These are phyloP conservation scores for Ceratothoa steindachneri DNA, from an alignment of 2,888 invertebrate genomes.

Conservation along the genomic window DNA sequence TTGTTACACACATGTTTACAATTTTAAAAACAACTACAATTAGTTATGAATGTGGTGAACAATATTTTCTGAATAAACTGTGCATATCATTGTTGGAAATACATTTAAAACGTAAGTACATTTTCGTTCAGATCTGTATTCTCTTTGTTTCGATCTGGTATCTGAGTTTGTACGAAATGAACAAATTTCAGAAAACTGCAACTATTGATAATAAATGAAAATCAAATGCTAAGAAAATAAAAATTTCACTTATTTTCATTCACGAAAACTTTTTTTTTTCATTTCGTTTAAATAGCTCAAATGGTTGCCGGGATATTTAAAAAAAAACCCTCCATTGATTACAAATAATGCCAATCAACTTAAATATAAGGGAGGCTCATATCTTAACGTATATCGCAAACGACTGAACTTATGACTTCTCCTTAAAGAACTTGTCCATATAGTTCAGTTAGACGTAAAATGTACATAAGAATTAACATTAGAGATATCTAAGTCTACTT, in stretches of 20 bases:
- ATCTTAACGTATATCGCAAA: no score
- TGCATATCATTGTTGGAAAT: not conserved
- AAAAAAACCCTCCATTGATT: no score
- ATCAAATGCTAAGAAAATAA: slow-evolving; percentile 12
- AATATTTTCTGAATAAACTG: not conserved
- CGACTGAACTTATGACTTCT: no score
- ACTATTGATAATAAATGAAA: slow-evolving; percentile 12
- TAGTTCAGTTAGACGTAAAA: no score
- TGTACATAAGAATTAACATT: no score
- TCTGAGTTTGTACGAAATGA: slow-evolving; percentile 4
- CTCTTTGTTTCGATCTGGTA: slow-evolving; percentile 5
- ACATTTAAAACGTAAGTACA: slow-evolving; percentile 5
- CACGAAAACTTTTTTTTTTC: slow-evolving; percentile 5
- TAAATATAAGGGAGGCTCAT: no score
- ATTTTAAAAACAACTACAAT: not conserved
- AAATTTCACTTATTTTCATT: slow-evolving; percentile 6
- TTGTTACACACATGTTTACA: not conserved
- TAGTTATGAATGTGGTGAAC: not conserved
- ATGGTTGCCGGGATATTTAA: slow-evolving; percentile 2
- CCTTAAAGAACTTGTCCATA: no score
- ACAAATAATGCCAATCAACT: no score
- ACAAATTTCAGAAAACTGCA: slow-evolving; percentile 12
- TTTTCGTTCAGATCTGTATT: not conserved
- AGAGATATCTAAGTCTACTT: no score
- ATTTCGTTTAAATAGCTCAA: slow-evolving; percentile 4